phyloP scores from a whole-genome alignment of 1,140 invertebrate genomes.

The Lepidurus couesii region DNA sequence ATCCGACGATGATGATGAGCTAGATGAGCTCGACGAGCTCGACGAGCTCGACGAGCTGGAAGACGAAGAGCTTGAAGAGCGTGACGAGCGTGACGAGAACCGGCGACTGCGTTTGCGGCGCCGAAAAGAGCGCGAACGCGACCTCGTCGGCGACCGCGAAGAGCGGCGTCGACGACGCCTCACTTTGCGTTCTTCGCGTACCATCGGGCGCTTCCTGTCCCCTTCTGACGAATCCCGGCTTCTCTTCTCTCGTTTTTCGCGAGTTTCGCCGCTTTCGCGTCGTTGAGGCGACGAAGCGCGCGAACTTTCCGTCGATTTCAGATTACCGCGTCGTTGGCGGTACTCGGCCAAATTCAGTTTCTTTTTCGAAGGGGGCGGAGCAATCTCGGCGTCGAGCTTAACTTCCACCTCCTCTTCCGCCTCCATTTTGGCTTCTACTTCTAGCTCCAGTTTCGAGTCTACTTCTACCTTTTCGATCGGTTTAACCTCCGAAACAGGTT shows the following conservation, averaged over 20 bases:
- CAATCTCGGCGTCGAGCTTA: slow-evolving; percentile 26
- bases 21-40: not conserved
- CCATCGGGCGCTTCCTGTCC: slow-evolving; percentile 15
- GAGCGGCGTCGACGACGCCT: slow-evolving; percentile 27
- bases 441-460: not conserved
- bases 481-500: too few species aligned
- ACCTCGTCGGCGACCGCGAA: slow-evolving; percentile 28
- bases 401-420: not conserved
- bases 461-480: too few species aligned
- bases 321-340: slow-evolving; percentile 45
- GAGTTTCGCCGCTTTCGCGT: not conserved
- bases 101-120: slow-evolving; percentile 11
- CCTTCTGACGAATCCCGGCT: not conserved
- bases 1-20: not conserved
- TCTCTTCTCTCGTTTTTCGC: not conserved
- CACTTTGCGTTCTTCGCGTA: not conserved
- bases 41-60: slow-evolving; percentile 16
- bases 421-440: not conserved
- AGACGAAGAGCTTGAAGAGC: slow-evolving; percentile 1
- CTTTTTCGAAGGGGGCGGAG: slow-evolving; percentile 39
- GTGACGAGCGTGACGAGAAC: slow-evolving; percentile 10
- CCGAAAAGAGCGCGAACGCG: not conserved
- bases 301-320: slow-evolving; percentile 36
- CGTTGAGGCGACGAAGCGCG: slow-evolving; percentile 38
- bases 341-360: slow-evolving; percentile 52